phyloP scores from a whole-genome alignment of 2,888 invertebrate genomes.

The Mellilla xanthometata region DNA sequence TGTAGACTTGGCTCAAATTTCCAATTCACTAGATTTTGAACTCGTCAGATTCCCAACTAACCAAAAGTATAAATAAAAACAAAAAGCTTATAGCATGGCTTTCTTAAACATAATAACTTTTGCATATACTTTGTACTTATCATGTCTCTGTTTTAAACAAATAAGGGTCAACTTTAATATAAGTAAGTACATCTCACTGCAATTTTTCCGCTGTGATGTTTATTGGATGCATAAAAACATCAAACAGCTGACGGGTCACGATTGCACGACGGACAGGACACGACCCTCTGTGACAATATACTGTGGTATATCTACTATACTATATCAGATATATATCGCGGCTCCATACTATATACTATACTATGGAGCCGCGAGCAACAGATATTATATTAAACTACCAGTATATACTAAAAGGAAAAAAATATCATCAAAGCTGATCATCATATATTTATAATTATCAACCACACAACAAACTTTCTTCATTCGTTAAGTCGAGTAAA shows the following conservation, averaged over 20 bases:
- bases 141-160: no score
- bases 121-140: no score
- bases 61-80: no score
- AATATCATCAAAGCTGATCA: no score
- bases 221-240: slow-evolving; percentile 16
- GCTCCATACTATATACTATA: no score
- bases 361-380: no score
- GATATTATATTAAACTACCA: no score
- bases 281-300: slow-evolving; percentile 12
- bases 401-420: no score
- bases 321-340: background rate
- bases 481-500: slow-evolving; percentile 32
- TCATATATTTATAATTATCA: no score
- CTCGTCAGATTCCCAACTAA: background rate
- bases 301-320: slow-evolving; percentile 5
- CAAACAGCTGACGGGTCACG: slow-evolving; percentile 14
- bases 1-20: background rate
- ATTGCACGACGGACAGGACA: slow-evolving; percentile 6
- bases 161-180: background rate
- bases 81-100: no score
- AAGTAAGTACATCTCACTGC: background rate
- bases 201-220: slow-evolving; percentile 11
- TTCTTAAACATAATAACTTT: no score
- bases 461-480: slow-evolving; percentile 13
- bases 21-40: background rate